Percentiles rank a stretch among this genome's conserved stretches.
Conservation (phyloP, 37 sponge, comb jelly and placozoan species). For the Axinella damicornis region DNA sequence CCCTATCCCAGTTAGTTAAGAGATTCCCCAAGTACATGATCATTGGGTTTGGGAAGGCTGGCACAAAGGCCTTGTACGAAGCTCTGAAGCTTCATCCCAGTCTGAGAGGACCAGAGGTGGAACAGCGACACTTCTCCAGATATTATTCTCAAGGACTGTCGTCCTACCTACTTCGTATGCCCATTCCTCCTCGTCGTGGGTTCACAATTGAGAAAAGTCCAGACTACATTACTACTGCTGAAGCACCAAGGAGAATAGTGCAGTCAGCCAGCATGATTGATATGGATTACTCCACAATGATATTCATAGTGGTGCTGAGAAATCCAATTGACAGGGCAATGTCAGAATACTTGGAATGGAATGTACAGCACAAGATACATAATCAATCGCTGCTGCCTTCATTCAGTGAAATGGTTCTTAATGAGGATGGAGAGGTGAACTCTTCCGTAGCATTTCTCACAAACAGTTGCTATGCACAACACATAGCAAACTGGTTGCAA, state of each 20-base stretch:
- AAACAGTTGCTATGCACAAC: conserved; percentile 68
- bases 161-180: conserved; percentile 67
- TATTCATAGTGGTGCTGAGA: conserved; percentile 79
- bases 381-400: conserved; percentile 12
- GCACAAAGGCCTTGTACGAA: conserved; percentile 83
- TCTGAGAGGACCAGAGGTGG: conserved; percentile 61
- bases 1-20: too few species aligned
- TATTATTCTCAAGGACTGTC: conserved; percentile 53
- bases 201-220: conserved; percentile 85
- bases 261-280: not conserved
- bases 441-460: conserved; percentile 29
- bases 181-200: conserved; percentile 12
- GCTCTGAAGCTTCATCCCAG: conserved; percentile 65
- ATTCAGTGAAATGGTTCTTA: conserved; percentile 56
- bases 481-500: conserved; percentile 74
- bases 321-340: conserved; percentile 80
- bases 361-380: not conserved
- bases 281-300: conserved; percentile 16
- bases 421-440: conserved; percentile 27
- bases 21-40: conserved; percentile 81
- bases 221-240: conserved; percentile 58
- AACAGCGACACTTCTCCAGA: conserved; percentile 68
- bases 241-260: conserved; percentile 39
- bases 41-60: conserved; percentile 91
- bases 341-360: conserved; percentile 92